phyloP scores from a whole-genome alignment of 2,888 invertebrate genomes.

The Eumerus sabulonum region DNA sequence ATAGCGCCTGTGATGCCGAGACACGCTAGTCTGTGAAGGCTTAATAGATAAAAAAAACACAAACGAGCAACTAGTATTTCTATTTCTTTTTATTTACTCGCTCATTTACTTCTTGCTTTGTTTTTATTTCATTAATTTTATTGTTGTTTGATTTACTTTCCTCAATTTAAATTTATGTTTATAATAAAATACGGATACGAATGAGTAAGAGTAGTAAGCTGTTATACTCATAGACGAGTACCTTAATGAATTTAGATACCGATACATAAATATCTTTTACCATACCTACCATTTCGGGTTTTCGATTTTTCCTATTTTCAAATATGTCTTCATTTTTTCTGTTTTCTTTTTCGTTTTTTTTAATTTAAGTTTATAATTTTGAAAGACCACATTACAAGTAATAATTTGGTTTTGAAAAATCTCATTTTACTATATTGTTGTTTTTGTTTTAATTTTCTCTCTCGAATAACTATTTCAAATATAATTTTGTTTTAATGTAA shows the following conservation, averaged over 20 bases:
- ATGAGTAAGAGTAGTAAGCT: slow-evolving; percentile 62
- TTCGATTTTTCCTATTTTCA: no score
- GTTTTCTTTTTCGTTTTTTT: slow-evolving; percentile 17
- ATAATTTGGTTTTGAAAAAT: slow-evolving; percentile 60
- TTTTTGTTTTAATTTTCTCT: no score
- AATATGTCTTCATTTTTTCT: not conserved
- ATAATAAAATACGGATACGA: slow-evolving; percentile 65
- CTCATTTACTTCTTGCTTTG: no score
- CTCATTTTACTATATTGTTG: slow-evolving; percentile 65
- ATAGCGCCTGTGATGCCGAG: no score
- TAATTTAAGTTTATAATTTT: slow-evolving; percentile 53
- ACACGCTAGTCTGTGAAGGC: no score
- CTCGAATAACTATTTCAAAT: slow-evolving; percentile 48
- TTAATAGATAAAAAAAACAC: no score
- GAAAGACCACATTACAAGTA: slow-evolving; percentile 54
- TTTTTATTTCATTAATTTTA: slow-evolving; percentile 17
- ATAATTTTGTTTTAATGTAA: slow-evolving; percentile 8
- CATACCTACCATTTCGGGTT: slow-evolving; percentile 19
- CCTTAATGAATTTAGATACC: slow-evolving; percentile 60
- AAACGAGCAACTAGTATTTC: no score
- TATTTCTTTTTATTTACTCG: no score
- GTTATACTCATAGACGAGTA: slow-evolving; percentile 60
- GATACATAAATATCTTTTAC: slow-evolving; percentile 56
- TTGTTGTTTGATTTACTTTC: slow-evolving; percentile 58
- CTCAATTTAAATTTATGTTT: slow-evolving; percentile 61